Percentiles rank a stretch among this genome's conserved stretches.
phyloP scores from a whole-genome alignment of 2,888 invertebrate genomes.

The Sarcophaga variegata region DNA sequence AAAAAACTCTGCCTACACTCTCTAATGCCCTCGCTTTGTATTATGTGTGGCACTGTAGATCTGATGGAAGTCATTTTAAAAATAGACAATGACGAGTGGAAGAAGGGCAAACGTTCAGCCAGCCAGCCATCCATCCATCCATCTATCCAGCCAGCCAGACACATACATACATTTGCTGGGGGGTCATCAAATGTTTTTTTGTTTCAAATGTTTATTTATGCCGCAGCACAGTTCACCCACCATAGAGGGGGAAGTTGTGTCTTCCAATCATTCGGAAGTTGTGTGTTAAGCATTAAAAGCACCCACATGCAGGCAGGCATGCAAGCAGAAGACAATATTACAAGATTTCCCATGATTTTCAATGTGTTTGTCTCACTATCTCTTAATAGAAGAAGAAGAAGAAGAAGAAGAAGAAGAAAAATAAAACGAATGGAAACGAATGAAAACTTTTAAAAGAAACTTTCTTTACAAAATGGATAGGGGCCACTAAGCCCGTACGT shows the following conservation, averaged over 20 bases:
- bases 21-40: background rate
- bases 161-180: background rate
- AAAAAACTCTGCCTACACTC: constrained; percentile 42
- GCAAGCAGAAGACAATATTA: background rate
- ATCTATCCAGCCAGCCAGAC: background rate
- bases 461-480: background rate
- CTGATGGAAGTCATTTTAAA: constrained; percentile 21
- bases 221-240: background rate
- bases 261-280: background rate
- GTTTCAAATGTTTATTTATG: no score
- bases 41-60: background rate
- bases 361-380: no score
- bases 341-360: background rate
- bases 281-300: background rate
- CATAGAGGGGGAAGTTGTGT: background rate
- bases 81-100: constrained; percentile 36
- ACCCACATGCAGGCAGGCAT: background rate
- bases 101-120: background rate
- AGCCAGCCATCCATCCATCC: background rate
- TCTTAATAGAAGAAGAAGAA: no score
- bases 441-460: constrained; percentile 33
- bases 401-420: no score
- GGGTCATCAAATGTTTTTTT: no score
- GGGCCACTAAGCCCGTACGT: background rate
- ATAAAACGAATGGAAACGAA: no score